These are phyloP conservation scores for Amphiprion percula DNA, from an alignment of 2,113 vertebrate species.

Conservation along the genomic window DNA sequence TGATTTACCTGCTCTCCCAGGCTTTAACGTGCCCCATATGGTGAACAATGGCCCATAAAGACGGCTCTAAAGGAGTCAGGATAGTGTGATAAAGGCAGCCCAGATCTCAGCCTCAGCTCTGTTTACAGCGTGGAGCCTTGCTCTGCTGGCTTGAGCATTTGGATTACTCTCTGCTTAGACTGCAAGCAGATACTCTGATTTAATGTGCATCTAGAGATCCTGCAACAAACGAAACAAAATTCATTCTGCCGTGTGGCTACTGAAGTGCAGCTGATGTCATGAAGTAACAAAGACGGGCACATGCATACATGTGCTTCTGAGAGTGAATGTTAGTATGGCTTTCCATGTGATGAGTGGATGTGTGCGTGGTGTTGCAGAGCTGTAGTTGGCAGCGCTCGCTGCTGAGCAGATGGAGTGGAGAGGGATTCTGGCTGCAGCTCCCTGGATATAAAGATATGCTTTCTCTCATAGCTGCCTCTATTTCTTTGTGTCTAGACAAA, in stretches of 20 bases:
- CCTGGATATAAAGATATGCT: conserved; percentile 48
- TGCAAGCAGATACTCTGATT: neutral
- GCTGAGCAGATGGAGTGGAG: conserved; percentile 70
- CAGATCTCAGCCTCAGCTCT: conserved; percentile 68
- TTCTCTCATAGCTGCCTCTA: conserved; percentile 35
- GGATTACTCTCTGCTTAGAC: conserved; percentile 8
- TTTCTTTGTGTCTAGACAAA: conserved; percentile 52
- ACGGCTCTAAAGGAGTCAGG: conserved; percentile 86
- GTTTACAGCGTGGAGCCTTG: conserved; percentile 42
- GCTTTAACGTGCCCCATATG: conserved; percentile 94
- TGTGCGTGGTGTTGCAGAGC: conserved; percentile 42
- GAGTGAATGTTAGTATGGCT: neutral
- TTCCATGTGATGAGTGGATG: neutral
- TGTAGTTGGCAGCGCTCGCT: conserved; percentile 58
- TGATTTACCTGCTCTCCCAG: conserved; percentile 88
- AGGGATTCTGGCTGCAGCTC: conserved; percentile 60
- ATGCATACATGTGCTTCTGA: conserved; percentile 4
- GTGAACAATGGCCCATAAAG: conserved; percentile 89
- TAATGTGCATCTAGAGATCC: neutral
- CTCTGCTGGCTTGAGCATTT: conserved; percentile 20
- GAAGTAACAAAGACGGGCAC: neutral
- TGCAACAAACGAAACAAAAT: neutral
- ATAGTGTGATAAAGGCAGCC: conserved; percentile 80
- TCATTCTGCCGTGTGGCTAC: neutral
- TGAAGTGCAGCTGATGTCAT: neutral